Evolutionary conservation across 2,113 vertebrate species (phyloP), one percentile per base, ranked within the genome.

Genomic region (Mirza zaza): DNA sequence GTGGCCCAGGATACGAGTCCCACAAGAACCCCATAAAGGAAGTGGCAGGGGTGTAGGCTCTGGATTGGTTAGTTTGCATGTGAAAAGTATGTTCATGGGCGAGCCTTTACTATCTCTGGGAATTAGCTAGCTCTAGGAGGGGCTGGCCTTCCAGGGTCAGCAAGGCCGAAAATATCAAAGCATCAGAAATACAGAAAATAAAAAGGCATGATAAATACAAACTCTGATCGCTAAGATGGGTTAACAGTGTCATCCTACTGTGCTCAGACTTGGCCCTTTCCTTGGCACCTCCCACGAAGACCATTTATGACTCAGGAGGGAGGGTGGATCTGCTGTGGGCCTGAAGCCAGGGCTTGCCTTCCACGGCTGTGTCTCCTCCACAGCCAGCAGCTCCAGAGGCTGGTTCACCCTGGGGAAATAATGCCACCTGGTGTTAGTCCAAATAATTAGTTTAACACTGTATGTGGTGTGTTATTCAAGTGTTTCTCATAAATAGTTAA

Each of bases 401-500:
- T n/a, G n/a, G 67, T 23, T 68, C 39, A 59, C 82, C 63, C 25
- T 32, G 76, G 59, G 70, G 91, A 96, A 84, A 45, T 42, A n/a
- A 90, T 45, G 76, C 75, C 94, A 83, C 83, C 55, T 80, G 95
- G 82, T 84, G 57, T 95, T 82, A 27, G 59, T 94, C 91, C 90
- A 97, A 81, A 93, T 92, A 91, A 97, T 97, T 95, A 96, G 96
- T 89, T 91, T 90, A 97, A 90, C 39, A 42, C 34, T 2, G 39
- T 36, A 23, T 29, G 55, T 29, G 8, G 25, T 42, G 32, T 92
- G 94, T 92, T 96, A 87, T 57, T 96, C 95, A 93, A 95, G 95
- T 73, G 84, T 93, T 95, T 90, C 90, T 96, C 90, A 95, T 96
- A 93, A 93, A 97, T 92, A 96, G 87, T 75, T 95, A 97, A 96